A percentile compares a stretch with the other conserved stretches of the same genome.
phyloP scores from a whole-genome alignment of 2,888 invertebrate species.

The Achlya flavicornis region DNA sequence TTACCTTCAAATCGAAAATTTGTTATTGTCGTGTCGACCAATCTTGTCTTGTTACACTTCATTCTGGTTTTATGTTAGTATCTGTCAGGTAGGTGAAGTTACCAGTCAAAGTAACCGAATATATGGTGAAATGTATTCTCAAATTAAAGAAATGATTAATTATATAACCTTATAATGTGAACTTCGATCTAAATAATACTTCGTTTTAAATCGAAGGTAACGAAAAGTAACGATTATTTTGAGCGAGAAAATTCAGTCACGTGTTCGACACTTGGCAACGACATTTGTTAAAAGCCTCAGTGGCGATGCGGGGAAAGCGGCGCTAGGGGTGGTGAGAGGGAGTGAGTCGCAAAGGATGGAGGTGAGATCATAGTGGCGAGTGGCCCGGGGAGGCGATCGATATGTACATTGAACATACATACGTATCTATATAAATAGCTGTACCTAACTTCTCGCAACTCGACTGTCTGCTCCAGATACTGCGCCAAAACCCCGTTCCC shows the following conservation, averaged over 20 bases:
- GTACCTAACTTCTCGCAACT: constrained; percentile 82
- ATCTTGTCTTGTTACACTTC: too few species aligned
- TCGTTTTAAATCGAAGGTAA: background rate
- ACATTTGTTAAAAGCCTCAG: constrained; percentile 69
- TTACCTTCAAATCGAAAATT: too few species aligned
- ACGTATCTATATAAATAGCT: constrained; percentile 79
- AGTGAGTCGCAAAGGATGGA: constrained; percentile 78
- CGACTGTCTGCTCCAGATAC: constrained; percentile 82
- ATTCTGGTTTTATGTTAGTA: too few species aligned
- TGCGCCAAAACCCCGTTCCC: constrained; percentile 78
- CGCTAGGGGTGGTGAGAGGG: constrained; percentile 49
- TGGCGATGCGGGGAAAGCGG: constrained; percentile 66
- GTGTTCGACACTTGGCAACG: constrained; percentile 42
- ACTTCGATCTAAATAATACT: too few species aligned
- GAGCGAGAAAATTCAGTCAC: constrained; percentile 32
- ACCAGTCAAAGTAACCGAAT: too few species aligned
- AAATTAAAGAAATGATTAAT: too few species aligned
- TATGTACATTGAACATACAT: constrained; percentile 83
- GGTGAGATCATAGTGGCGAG: constrained; percentile 84
- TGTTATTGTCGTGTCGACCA: too few species aligned
- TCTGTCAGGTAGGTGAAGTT: too few species aligned
- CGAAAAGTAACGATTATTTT: background rate
- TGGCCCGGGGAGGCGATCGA: constrained; percentile 83
- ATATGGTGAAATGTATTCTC: too few species aligned
- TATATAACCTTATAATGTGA: too few species aligned